Conservation (phyloP, 2,113 vertebrate species). For the Chauna torquata region DNA sequence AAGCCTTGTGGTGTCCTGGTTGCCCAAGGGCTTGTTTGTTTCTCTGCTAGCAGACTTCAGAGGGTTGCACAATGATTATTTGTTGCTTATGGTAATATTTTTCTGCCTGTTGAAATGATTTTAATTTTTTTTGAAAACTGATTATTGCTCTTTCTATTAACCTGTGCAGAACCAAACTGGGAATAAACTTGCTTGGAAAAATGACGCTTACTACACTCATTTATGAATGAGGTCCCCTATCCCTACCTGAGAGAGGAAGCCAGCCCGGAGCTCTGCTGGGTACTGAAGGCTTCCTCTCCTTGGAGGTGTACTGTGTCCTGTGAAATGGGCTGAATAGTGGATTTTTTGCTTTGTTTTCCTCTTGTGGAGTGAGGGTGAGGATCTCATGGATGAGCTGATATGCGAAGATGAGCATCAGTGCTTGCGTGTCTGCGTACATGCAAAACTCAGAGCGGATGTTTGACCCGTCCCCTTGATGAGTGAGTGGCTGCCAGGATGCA, state of each 20-base stretch:
- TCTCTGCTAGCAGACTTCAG: background rate
- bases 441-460: background rate
- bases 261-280: background rate
- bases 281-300: background rate
- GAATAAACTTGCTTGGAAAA: background rate
- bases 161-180: background rate
- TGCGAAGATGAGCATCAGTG: background rate
- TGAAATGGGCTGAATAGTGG: background rate
- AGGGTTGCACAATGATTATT: background rate
- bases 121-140: background rate
- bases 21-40: background rate
- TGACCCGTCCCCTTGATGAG: background rate
- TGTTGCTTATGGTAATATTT: background rate
- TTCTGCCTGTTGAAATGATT: background rate
- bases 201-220: background rate
- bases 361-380: background rate
- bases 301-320: background rate
- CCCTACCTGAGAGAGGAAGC: background rate
- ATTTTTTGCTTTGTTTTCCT: background rate
- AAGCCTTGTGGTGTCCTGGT: background rate
- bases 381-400: background rate
- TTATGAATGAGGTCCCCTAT: background rate
- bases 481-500: too few species aligned
- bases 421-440: fast-evolving
- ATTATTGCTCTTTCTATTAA: background rate